Base-by-base conservation (phyloP, 2,113 vertebrate genomes). In the Salvelinus sp. region DNA sequence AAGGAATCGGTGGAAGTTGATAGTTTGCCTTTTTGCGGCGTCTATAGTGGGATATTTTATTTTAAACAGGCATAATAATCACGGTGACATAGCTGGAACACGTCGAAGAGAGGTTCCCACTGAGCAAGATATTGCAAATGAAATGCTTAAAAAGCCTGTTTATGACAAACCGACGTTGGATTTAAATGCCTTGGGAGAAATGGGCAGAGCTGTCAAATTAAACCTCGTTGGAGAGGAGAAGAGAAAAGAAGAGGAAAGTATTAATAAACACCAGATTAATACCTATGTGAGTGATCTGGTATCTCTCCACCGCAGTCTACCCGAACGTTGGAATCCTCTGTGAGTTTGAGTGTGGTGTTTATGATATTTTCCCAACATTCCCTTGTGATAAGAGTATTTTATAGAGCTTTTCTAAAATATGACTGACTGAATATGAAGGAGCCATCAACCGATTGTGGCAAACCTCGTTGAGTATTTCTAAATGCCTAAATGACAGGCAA, bases 261-360 rank as follows among this genome's bases (percentile, higher is more conserved):
- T 99, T 71, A 86, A 82, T 18, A 92, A 82, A 38, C 95, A 99
- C 80, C 96, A 98, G 90, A 96, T 99, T 76, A 99, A 99, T 89
- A 94, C 75, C 74, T 98, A 97, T 90, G 92, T 99, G 73, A 99
- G 97, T 87, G 97, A 99, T 30, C 95, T 83, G 85, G 92, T 99
- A 83, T 98, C 98, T 0, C 91, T 99, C 2, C 98, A 99, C 86
- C 96, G 98, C 81, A 92, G 94, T 69, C 91, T 99, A 85, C 93
- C 96, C 0, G 96, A 97, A 87, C 95, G 90, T 71, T 96, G 97
- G 95, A 91, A 96, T 81, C 96, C 94, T 2, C 94, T 94, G 97
- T 69, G 33, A 48, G 44, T 47, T 23, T 48, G 1, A 68, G 48
- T 60, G 10, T 58, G 48, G 20, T 54, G 12, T 54, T 5, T 54